These are phyloP conservation scores for Oryzias curvinotus DNA, from an alignment of 2,113 vertebrate genomes.

Conservation along the genomic window DNA sequence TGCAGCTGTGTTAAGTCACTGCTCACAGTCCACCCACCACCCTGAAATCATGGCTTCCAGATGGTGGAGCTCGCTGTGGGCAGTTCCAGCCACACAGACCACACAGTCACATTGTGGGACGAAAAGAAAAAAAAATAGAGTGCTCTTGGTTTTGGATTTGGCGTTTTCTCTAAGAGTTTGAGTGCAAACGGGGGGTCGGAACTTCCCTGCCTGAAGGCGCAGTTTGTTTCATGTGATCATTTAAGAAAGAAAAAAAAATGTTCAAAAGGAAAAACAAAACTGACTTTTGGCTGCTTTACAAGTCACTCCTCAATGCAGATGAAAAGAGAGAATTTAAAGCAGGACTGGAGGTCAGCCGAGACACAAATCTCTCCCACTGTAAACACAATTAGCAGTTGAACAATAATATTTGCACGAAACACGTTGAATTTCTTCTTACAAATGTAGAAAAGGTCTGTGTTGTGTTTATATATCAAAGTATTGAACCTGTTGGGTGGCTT, in stretches of 20 bases:
- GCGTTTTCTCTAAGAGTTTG: constrained; percentile 19
- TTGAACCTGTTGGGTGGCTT: no score
- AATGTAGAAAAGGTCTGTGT: no score
- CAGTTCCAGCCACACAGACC: constrained; percentile 48
- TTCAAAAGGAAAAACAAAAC: constrained; percentile 12
- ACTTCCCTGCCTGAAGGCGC: constrained; percentile 12
- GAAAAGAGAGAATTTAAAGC: no score
- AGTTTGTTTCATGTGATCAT: neutral
- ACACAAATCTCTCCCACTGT: neutral
- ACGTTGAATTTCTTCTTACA: no score
- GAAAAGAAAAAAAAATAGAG: constrained; percentile 1
- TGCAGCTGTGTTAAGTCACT: constrained; percentile 62
- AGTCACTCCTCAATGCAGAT: no score
- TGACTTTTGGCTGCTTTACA: no score
- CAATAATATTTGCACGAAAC: no score
- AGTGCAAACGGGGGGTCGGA: constrained; percentile 22
- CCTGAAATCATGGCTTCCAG: constrained; percentile 64
- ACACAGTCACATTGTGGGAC: constrained; percentile 42
- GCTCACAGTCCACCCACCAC: constrained; percentile 53
- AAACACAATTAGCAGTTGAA: neutral
- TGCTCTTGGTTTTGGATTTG: constrained; percentile 37
- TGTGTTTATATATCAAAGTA: no score
- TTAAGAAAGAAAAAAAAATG: neutral
- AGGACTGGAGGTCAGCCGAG: neutral
- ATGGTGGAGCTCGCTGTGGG: constrained; percentile 53